Base-by-base conservation (phyloP, 2,797 vertebrate genomes). In the Synanceia verrucosa region DNA sequence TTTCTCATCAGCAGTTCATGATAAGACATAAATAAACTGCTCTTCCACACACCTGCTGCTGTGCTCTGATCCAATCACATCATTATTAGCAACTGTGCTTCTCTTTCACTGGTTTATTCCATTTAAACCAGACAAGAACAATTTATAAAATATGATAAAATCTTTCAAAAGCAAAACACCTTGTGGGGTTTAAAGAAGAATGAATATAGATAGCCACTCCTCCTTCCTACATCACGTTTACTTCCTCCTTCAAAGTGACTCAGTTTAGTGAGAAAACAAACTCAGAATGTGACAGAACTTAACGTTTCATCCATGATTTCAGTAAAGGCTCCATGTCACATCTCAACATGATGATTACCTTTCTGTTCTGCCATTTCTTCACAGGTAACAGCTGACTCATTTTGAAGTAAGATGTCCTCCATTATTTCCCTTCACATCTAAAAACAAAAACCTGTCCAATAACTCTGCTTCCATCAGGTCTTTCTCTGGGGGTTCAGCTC, bases 351-450 rank as follows among this genome's bases (percentile, higher is more conserved):
- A 80, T 80, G 65, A 78, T 73, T 28, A 9, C 0, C n/a, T 34
- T 50, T 37, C 0, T 73, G 24, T 14, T 70, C 7, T 69, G 39
- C 34, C 5, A 3, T 34, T 44, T 31, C 44, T 53, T 82, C 14
- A 58, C 70, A 80, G 84, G 84, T 86, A 71, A 55, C 11, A 64
- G 33, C 14, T 1, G 21, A 8, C 59, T 62, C 4, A 0, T 4
- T n/a, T 11, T 41, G 1, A 28, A 48, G 0, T 1, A 1, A 60
- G 0, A 18, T n/a, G 4, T 24, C 1, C 12, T 19, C 2, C 10
- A 0, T 2, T 6, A 1, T 23, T 53, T n/a, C 6, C 2, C 11
- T 41, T 57, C 14, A 7, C 6, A n/a, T 58, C 50, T 63, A 9
- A 16, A 61, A 62, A 24, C 18, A 48, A 4, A 18, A 0, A 47